Conservation (phyloP, 2,888 invertebrate species). For the Drosophila diplacantha region DNA sequence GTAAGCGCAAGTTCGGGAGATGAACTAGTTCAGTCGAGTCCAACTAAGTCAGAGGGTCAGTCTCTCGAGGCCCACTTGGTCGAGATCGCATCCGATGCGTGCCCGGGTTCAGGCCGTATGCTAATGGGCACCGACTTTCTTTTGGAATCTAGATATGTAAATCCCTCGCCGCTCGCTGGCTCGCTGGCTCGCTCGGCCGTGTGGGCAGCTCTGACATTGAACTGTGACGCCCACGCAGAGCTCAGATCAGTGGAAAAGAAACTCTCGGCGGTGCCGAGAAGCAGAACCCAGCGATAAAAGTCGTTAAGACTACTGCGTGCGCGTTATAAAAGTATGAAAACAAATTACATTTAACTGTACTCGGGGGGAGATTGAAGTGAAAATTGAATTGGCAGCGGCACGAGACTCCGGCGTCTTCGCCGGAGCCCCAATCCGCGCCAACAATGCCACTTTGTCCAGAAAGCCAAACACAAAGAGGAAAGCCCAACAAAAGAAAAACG, state of each 20-base stretch:
- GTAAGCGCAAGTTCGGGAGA: conserved; percentile 22
- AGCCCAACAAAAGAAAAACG: conserved; percentile 17
- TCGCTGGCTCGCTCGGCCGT: conserved; percentile 2
- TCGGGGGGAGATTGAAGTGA: conserved; percentile 55
- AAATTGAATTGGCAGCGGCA: conserved; percentile 71
- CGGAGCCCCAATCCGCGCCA: conserved; percentile 45
- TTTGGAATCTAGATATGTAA: conserved; percentile 43
- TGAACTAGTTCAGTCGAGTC: conserved; percentile 16
- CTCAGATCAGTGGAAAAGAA: neutral
- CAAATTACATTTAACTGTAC: conserved; percentile 67
- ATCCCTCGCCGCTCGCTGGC: conserved; percentile 9
- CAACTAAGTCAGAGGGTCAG: conserved; percentile 41
- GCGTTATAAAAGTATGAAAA: conserved; percentile 44
- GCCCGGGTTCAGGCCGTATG: conserved; percentile 36
- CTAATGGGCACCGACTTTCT: conserved; percentile 62
- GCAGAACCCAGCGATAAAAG: conserved; percentile 27
- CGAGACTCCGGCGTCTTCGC: conserved; percentile 46
- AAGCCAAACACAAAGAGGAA: conserved; percentile 23
- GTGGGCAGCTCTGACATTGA: conserved; percentile 59
- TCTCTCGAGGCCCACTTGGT: conserved; percentile 22
- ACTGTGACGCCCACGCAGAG: conserved; percentile 42
- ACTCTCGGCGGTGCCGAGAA: conserved; percentile 23
- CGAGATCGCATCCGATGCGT: conserved; percentile 25
- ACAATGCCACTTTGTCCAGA: conserved; percentile 68
- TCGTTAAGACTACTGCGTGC: conserved; percentile 40